Evolutionary conservation across 1,140 invertebrate species (phyloP).

Genomic region (Anadara kagoshimensis): DNA sequence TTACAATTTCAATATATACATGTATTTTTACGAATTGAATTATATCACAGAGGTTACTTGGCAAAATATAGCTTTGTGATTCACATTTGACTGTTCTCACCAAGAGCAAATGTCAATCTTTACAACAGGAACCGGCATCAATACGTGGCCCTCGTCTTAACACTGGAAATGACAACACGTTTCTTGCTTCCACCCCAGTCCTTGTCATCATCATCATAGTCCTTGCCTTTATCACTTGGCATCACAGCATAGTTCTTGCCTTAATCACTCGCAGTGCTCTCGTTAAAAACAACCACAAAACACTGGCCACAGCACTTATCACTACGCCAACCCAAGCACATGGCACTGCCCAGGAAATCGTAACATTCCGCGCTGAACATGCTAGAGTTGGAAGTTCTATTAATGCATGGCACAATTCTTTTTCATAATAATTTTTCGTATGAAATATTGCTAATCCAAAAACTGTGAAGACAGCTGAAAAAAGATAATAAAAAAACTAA

Average conservation of each 20-base stretch:
- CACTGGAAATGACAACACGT: too few relatives aligned
- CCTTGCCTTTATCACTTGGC: too few relatives aligned
- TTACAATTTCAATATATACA: too few relatives aligned
- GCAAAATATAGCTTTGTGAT: too few relatives aligned
- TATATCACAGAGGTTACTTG: too few relatives aligned
- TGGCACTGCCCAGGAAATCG: slow-evolving; percentile 45
- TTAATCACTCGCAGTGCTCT: slow-evolving; percentile 55
- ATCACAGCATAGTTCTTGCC: slow-evolving; percentile 59
- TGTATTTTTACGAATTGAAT: too few relatives aligned
- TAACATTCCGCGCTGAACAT: slow-evolving; percentile 31
- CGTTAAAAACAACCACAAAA: slow-evolving; percentile 55
- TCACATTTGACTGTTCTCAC: too few relatives aligned
- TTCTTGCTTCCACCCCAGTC: too few relatives aligned
- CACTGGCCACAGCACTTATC: slow-evolving; percentile 46
- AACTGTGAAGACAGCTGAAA: slow-evolving; percentile 56
- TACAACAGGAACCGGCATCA: too few relatives aligned
- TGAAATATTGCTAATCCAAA: slow-evolving; percentile 62
- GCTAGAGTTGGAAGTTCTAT: slow-evolving; percentile 7
- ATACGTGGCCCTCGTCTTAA: too few relatives aligned
- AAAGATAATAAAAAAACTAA: neutral
- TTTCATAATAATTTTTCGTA: slow-evolving; percentile 57
- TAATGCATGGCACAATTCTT: slow-evolving; percentile 16
- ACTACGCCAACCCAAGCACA: slow-evolving; percentile 60
- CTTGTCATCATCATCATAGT: too few relatives aligned
- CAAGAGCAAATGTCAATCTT: too few relatives aligned